Evolutionary conservation across 2,113 vertebrate genomes (phyloP), one percentile per base, ranked within the genome.

Genomic region (Zapus hudsonius): DNA sequence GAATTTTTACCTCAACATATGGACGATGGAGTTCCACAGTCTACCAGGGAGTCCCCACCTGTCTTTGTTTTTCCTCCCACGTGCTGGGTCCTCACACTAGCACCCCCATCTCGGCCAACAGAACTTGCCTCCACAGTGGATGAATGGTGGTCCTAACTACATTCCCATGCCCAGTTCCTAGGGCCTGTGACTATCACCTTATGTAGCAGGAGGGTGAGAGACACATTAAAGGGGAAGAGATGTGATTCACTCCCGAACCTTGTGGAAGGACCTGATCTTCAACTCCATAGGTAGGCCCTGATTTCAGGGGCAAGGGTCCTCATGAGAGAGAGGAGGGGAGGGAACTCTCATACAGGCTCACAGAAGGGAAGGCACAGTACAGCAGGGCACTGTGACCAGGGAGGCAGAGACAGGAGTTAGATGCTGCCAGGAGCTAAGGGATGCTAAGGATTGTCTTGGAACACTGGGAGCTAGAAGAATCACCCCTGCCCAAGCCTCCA

Each of bases 351-450:
- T 73, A 72, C 3, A 73, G 55, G 87, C 70, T 61, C 74, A 64
- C 20, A 47, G 2, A 75, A 19, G 29, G 2, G 8, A 74, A 72
- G 52, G 40, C 42, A 66, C 47, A 59, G 16, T n/a, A n/a, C n/a
- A 25, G 6, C n/a, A 85, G 19, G 29, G 38, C 59, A 40, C 44
- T 9, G 0, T 7, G 47, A 42, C n/a, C 57, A 47, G 0, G 0
- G 22, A 67, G 12, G 55, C 2, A 76, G 52, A 67, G 47, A 59
- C 0, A 31, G 42, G 31, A 73, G 67, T 31, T 31, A 61, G 23
- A 69, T 0, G 8, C 20, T 23, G 12, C 52, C 66, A 67, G 7
- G 29, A 52, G 63, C 20, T 36, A 59, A 55, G 67, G 16, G 73
- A 31, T 2, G 9, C 23, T 5, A 63, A 59, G 61, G 47, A 78